phyloP scores from a whole-genome alignment of 2,797 vertebrate species.

The Basileuterus tristriatus region DNA sequence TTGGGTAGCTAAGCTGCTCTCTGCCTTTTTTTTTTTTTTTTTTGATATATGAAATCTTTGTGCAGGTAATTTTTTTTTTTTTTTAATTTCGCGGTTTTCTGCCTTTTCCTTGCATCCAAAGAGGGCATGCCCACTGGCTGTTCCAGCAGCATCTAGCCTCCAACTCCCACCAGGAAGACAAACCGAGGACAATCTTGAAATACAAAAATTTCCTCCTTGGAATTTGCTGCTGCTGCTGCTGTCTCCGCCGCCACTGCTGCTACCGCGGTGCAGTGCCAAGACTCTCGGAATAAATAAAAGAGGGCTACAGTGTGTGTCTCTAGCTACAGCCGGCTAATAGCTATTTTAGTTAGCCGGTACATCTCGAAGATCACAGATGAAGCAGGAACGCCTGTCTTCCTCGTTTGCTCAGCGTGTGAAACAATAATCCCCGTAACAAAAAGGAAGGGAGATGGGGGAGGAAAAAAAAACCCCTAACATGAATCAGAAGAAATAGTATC shows the following conservation, averaged over 20 bases:
- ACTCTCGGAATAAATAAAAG: conserved; percentile 78
- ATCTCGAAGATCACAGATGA: conserved; percentile 74
- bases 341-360: conserved; percentile 66
- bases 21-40: background rate
- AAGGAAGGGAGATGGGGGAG: conserved; percentile 58
- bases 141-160: conserved; percentile 61
- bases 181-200: conserved; percentile 77
- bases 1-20: conserved; percentile 61
- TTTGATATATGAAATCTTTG: background rate
- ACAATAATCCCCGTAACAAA: conserved; percentile 57
- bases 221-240: conserved; percentile 74
- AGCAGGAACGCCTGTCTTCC: conserved; percentile 66
- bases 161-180: conserved; percentile 71
- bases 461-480: conserved; percentile 40
- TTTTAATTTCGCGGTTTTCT: background rate
- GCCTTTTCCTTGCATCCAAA: conserved; percentile 4
- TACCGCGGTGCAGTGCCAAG: conserved; percentile 76
- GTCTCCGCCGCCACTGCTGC: conserved; percentile 64
- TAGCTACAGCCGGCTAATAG: conserved; percentile 50
- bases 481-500: conserved; percentile 69
- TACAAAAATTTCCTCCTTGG: conserved; percentile 70
- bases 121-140: conserved; percentile 72
- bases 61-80: background rate
- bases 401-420: conserved; percentile 67
- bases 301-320: conserved; percentile 67